Evolutionary conservation across 2,797 vertebrate species (phyloP), one percentile per base, ranked within the genome.

Genomic region (Sebastes wilsoni): DNA sequence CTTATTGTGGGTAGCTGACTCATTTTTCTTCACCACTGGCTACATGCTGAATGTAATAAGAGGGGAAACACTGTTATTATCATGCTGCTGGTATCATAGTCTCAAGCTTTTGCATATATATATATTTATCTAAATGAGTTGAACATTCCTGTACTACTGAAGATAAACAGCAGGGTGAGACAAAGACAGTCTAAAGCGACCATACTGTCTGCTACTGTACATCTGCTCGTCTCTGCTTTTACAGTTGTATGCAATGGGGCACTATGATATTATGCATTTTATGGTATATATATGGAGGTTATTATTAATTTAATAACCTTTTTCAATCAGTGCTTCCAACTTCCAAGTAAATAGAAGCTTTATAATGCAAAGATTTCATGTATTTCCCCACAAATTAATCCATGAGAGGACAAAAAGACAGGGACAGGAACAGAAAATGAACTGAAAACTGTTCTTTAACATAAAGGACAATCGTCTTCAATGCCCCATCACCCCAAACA

Each of bases 81-180:
- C 11, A 52, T 28, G 25, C 16, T 23, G 8, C 23, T 38, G 27
- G 32, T 16, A 32, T 49, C 38, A 25, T 4, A 18, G 22, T n/a
- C 18, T 13, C 14, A 36, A n/a, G 22, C 16, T 5, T 16, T 67
- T 20, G 13, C 14, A 61, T 23, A 23, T 36, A 30, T 18, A 18
- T 18, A 28, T 59, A 28, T 60, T n/a, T 30, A 32, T 9, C 1
- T 30, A 32, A 9, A n/a, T 23, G 13, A 32, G 6, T 3, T 23
- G 2, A 36, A 75, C 59, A 42, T 8, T 2, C 8, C 11, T 75
- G 67, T 27, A 72, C 2, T 58, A 22, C 67, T 56, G 27, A n/a
- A 32, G 54, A 25, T 62, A 0, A 72, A 32, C 77, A 75, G 70
- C 71, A 87, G 78, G 25, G 58, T 2, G 81, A 61, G 81, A 72